These are phyloP conservation scores for Xanthia togata DNA, from an alignment of 2,888 invertebrate genomes.

Conservation along the genomic window DNA sequence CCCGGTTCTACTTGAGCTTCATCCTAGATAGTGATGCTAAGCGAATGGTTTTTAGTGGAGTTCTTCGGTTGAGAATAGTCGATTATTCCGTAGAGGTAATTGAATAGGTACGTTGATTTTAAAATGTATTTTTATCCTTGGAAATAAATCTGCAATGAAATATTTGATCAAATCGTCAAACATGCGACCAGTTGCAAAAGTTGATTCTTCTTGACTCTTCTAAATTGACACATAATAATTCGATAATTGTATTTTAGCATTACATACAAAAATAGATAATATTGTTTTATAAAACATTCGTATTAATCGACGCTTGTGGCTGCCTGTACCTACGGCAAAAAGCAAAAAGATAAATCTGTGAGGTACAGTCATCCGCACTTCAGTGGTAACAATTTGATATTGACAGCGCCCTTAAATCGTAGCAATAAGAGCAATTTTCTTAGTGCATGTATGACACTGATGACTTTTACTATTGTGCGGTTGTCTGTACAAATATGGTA, in stretches of 20 bases:
- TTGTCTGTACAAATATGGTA: background rate
- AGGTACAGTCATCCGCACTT: background rate
- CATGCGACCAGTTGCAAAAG: background rate
- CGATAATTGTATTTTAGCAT: too few species aligned
- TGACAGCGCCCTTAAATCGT: background rate
- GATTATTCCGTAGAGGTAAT: slow-evolving; percentile 48
- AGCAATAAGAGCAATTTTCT: background rate
- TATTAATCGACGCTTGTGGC: background rate
- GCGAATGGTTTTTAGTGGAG: slow-evolving; percentile 59
- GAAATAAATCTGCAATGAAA: background rate
- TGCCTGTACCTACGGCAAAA: background rate
- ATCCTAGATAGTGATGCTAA: slow-evolving; percentile 58
- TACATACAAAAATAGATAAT: too few species aligned
- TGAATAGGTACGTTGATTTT: slow-evolving; percentile 32
- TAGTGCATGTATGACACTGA: background rate
- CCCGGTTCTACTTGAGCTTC: slow-evolving; percentile 46
- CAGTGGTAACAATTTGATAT: background rate
- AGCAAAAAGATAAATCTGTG: background rate
- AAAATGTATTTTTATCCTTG: slow-evolving; percentile 11
- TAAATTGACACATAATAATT: too few species aligned
- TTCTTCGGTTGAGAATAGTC: slow-evolving; percentile 41
- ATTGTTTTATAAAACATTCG: too few species aligned
- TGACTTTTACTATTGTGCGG: background rate
- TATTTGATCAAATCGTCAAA: background rate
- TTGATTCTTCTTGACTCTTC: too few species aligned